A percentile compares a stretch with the other conserved stretches of the same genome.
Conservation (phyloP, 1,140 invertebrate species). For the Heterodera schachtii region DNA sequence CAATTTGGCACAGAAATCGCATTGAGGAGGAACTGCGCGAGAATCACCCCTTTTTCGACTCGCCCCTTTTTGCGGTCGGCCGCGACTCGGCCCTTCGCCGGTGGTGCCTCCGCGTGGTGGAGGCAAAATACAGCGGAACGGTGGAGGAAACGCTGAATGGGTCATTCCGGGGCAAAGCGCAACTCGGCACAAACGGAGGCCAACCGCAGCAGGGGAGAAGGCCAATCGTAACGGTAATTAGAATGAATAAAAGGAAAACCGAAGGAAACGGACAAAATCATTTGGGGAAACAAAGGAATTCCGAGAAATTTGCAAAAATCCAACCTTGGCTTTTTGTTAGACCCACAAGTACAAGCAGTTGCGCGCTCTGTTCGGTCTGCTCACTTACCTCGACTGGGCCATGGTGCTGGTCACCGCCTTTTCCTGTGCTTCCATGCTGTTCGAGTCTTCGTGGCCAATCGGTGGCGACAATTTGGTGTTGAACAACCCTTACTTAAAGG, state of each 20-base stretch:
- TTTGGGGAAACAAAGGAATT: background rate
- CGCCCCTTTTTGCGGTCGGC: slow-evolving; percentile 87
- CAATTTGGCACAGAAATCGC: slow-evolving; percentile 53
- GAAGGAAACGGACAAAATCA: no score
- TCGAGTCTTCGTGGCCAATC: slow-evolving; percentile 77
- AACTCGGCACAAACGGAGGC: background rate
- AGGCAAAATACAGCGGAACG: slow-evolving; percentile 89
- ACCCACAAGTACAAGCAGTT: slow-evolving; percentile 69
- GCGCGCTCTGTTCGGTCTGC: slow-evolving; percentile 76
- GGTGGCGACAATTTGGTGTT: slow-evolving; percentile 63
- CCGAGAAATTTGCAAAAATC: no score
- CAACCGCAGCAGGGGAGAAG: slow-evolving; percentile 7
- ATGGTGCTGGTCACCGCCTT: slow-evolving; percentile 97
- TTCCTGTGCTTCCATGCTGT: slow-evolving; percentile 98
- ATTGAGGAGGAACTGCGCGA: slow-evolving; percentile 83
- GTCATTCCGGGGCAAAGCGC: slow-evolving; percentile 9
- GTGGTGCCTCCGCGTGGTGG: slow-evolving; percentile 90
- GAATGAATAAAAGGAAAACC: no score
- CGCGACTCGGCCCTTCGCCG: slow-evolving; percentile 83
- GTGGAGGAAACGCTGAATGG: slow-evolving; percentile 24
- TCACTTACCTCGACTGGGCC: slow-evolving; percentile 98
- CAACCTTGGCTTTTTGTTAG: slow-evolving; percentile 15
- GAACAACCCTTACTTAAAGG: slow-evolving; percentile 61
- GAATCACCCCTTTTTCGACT: slow-evolving; percentile 98
- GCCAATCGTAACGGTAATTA: background rate